These are phyloP conservation scores for Phyllopteryx taeniolatus DNA, from an alignment of 2,113 vertebrate genomes.

Conservation along the genomic window DNA sequence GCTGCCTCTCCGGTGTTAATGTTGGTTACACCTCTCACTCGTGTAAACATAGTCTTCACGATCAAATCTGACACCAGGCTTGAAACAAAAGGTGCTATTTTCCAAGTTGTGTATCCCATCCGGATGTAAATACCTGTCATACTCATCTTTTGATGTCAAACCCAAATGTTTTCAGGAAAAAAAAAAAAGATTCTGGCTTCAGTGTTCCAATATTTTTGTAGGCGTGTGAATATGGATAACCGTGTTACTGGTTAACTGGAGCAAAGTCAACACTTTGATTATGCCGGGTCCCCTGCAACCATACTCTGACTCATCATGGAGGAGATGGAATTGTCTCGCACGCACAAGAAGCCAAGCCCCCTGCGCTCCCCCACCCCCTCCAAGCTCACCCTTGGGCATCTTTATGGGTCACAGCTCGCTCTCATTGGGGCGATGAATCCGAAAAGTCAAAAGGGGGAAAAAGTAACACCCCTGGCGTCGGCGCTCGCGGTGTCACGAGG, in stretches of 20 bases:
- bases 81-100: no score
- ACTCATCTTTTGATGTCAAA: no score
- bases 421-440: slow-evolving; percentile 63
- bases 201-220: neutral
- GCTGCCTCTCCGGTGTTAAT: no score
- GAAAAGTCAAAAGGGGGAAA: slow-evolving; percentile 73
- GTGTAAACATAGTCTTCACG: no score
- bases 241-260: slow-evolving; percentile 27
- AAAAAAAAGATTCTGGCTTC: no score
- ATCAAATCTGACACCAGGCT: no score
- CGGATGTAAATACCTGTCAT: no score
- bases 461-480: slow-evolving; percentile 69
- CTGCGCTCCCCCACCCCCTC: slow-evolving; percentile 39
- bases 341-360: slow-evolving; percentile 38
- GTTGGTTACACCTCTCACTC: no score
- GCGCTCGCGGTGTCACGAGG: slow-evolving; percentile 46
- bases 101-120: no score
- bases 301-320: slow-evolving; percentile 64
- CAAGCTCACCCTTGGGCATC: slow-evolving; percentile 50
- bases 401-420: slow-evolving; percentile 78
- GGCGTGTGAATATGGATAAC: neutral
- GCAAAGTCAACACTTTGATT: slow-evolving; percentile 29
- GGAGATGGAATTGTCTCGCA: slow-evolving; percentile 63
- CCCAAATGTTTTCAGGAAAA: no score
- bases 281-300: slow-evolving; percentile 43